phyloP scores from a whole-genome alignment of 2,113 vertebrate genomes.

The Gadus macrocephalus region DNA sequence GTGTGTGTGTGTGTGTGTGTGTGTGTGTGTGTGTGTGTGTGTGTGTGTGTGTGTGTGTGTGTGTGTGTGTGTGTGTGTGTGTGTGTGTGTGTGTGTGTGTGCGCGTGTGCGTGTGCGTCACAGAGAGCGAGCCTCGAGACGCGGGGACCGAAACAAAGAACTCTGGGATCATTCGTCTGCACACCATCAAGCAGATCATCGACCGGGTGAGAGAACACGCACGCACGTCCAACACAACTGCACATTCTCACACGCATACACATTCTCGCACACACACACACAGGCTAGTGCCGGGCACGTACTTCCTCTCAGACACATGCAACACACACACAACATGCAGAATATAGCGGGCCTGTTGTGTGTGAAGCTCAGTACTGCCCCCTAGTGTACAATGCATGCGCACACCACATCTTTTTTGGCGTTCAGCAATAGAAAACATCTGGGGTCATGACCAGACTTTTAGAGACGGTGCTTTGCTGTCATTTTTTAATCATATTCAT shows the following conservation, averaged over 20 bases:
- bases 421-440: not conserved
- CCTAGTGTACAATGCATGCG: constrained; percentile 40
- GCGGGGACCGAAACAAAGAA: constrained; percentile 93
- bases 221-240: not conserved
- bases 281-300: not conserved
- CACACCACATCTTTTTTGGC: not conserved
- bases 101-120: constrained; percentile 33
- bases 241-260: not conserved
- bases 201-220: constrained; percentile 81
- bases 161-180: constrained; percentile 96
- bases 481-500: too few relatives aligned
- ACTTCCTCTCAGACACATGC: not conserved
- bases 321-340: not conserved
- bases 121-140: constrained; percentile 95
- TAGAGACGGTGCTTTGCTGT: too few relatives aligned
- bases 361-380: constrained; percentile 52
- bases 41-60: constrained; percentile 30
- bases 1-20: constrained; percentile 29
- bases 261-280: not conserved
- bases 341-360: constrained; percentile 8
- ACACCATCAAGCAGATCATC: constrained; percentile 98
- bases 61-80: constrained; percentile 29
- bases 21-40: constrained; percentile 28
- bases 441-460: too few relatives aligned
- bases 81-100: constrained; percentile 32